Evolutionary conservation across 2,113 vertebrate species (phyloP), one percentile per base, ranked within the genome.

Genomic region (Limanda limanda): DNA sequence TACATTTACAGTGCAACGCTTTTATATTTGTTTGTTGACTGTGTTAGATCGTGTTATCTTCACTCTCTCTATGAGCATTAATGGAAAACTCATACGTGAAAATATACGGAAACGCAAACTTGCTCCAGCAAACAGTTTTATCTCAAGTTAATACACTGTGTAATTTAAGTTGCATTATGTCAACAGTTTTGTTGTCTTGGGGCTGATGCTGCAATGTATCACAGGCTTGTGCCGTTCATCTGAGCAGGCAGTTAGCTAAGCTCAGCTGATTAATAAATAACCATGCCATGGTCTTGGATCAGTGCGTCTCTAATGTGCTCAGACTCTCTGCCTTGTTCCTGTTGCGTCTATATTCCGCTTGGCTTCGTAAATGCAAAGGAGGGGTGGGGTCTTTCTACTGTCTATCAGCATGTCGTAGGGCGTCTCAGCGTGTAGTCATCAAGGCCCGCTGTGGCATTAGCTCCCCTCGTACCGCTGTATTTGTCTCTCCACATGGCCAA

Each of bases 191-290:
- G 56, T 79, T 63, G 64, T 83, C 88, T 84, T 70, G 58, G 18
- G 79, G 78, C 71, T 74, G 68, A 85, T 77, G 73, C 84, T 84
- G 90, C 81, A 77, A 4, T 73, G 85, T 84, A 61, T 73, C 76
- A 68, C 74, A 57, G 40, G 64, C 74, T 21, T 24, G 79, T 76
- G 71, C 79, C 78, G 74, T 74, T 87, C 83, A 91, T 89, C 84
- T 86, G 71, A 90, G 84, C 84, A 83, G 92, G 90, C 91, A 89
- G 90, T 91, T 91, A 90, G 88, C 90, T 86, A 81, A 90, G 92
- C 91, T 90, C 86, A 91, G 86, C 91, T 92, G 86, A 91, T 94
- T 90, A 94, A 93, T 93, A 93, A 94, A 93, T 92, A 92, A 94
- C 72, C 82, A 88, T 78, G 85, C 83, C 89, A 85, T 40, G 68